Percentiles rank a stretch among this genome's conserved stretches.
These are phyloP conservation scores for Entomyzon cyanotis DNA, from an alignment of 2,113 vertebrate species.

Conservation along the genomic window DNA sequence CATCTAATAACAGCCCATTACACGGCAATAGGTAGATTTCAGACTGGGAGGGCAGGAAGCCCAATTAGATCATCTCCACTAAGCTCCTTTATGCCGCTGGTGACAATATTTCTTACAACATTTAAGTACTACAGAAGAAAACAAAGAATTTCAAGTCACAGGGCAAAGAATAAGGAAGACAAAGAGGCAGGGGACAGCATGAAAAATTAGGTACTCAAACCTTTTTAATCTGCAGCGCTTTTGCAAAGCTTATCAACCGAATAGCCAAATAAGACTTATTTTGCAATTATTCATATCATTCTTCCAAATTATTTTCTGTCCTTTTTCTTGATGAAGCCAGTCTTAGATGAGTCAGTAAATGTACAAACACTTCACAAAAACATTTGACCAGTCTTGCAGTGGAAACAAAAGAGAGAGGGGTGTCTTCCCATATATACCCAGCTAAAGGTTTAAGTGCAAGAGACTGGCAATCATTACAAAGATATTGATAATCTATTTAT, in stretches of 20 bases:
- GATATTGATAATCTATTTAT: background rate
- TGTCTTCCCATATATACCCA: fast-evolving
- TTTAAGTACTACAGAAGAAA: background rate
- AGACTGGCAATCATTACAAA: background rate
- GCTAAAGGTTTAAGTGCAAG: background rate
- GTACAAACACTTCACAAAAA: background rate
- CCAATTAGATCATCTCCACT: background rate
- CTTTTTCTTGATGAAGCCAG: background rate
- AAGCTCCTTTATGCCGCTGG: background rate
- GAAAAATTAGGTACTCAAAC: background rate
- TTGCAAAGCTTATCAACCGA: background rate
- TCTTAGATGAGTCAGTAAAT: background rate
- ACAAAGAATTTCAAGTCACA: background rate
- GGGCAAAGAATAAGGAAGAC: background rate
- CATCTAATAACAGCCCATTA: background rate
- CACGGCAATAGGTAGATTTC: background rate
- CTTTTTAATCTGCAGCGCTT: background rate
- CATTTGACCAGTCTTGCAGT: background rate
- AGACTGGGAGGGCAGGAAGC: background rate
- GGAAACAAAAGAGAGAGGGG: background rate
- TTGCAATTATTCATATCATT: background rate
- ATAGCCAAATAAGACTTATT: background rate
- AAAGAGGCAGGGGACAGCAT: background rate
- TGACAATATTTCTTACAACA: background rate
- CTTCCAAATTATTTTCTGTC: background rate